These are phyloP conservation scores for Plagiodera versicolora DNA, from an alignment of 2,888 invertebrate genomes.

Conservation along the genomic window DNA sequence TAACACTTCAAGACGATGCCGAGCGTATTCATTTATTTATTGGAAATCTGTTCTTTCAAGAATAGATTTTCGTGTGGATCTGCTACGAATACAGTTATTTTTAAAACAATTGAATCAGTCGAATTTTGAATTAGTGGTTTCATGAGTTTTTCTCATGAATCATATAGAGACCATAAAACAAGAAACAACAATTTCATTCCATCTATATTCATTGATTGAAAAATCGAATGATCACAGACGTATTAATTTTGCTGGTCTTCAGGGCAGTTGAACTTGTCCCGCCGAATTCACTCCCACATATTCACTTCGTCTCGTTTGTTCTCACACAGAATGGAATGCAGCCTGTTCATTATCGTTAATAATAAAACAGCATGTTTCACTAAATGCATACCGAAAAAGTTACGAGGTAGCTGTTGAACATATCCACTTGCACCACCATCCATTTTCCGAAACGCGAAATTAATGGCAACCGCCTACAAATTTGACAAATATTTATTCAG, in stretches of 20 bases:
- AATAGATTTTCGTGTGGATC: too few species aligned
- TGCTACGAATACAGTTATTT: too few species aligned
- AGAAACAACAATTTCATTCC: too few species aligned
- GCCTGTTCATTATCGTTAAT: constrained; percentile 24
- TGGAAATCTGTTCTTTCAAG: too few species aligned
- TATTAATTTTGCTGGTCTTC: not conserved
- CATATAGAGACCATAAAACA: too few species aligned
- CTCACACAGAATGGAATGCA: constrained; percentile 26
- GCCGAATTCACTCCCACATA: constrained; percentile 23
- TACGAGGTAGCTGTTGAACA: constrained; percentile 19
- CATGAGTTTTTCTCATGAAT: too few species aligned
- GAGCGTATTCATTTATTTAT: too few species aligned
- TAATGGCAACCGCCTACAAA: constrained; percentile 14
- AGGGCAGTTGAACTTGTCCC: constrained; percentile 17
- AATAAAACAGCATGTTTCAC: constrained; percentile 27
- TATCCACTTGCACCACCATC: constrained; percentile 17
- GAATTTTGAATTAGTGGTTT: too few species aligned
- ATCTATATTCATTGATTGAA: too few species aligned
- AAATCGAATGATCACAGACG: too few species aligned
- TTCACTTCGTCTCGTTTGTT: constrained; percentile 21
- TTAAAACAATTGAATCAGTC: too few species aligned
- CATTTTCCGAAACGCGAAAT: constrained; percentile 15
- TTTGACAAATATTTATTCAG: constrained; percentile 19
- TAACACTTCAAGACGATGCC: too few species aligned
- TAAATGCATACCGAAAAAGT: constrained; percentile 23